A percentile compares a stretch with the other conserved stretches of the same genome.
These are phyloP conservation scores for Odontamblyopus lacepedii DNA, from an alignment of 2,797 vertebrate species.

Conservation along the genomic window DNA sequence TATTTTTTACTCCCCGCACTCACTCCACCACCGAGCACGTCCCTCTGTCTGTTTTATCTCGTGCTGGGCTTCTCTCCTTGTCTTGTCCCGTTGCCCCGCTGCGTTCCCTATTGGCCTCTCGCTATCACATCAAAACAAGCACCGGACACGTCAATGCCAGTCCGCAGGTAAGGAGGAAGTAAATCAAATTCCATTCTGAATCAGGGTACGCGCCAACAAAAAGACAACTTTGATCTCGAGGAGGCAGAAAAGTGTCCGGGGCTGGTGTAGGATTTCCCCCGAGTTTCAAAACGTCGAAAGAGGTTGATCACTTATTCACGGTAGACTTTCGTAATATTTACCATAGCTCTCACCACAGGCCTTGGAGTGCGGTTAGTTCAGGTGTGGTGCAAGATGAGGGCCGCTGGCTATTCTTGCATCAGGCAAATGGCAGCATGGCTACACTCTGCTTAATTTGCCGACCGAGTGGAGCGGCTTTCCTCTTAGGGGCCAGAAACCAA, in stretches of 20 bases:
- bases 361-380: slow-evolving; percentile 39
- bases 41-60: slow-evolving; percentile 14
- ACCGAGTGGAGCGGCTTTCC: slow-evolving; percentile 51
- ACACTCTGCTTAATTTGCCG: slow-evolving; percentile 63
- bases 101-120: slow-evolving; percentile 27
- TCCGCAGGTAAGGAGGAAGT: slow-evolving; percentile 11
- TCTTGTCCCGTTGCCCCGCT: slow-evolving; percentile 31
- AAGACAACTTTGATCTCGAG: slow-evolving; percentile 20
- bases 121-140: slow-evolving; percentile 32
- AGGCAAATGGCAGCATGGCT: slow-evolving; percentile 37
- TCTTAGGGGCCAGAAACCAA: slow-evolving; percentile 46
- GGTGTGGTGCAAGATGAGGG: slow-evolving; percentile 44
- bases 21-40: slow-evolving; percentile 3
- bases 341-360: slow-evolving; percentile 35
- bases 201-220: slow-evolving; percentile 1
- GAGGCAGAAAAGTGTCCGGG: not conserved
- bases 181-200: slow-evolving; percentile 6
- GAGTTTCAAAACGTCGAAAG: slow-evolving; percentile 1
- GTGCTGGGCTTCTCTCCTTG: slow-evolving; percentile 24
- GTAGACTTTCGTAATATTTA: slow-evolving; percentile 45
- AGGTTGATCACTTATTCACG: slow-evolving; percentile 44
- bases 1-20: not conserved
- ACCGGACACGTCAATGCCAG: not conserved
- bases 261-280: not conserved
- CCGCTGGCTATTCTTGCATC: slow-evolving; percentile 48